phyloP scores from a whole-genome alignment of 2,113 vertebrate species.

The Pygoscelis antarcticus region DNA sequence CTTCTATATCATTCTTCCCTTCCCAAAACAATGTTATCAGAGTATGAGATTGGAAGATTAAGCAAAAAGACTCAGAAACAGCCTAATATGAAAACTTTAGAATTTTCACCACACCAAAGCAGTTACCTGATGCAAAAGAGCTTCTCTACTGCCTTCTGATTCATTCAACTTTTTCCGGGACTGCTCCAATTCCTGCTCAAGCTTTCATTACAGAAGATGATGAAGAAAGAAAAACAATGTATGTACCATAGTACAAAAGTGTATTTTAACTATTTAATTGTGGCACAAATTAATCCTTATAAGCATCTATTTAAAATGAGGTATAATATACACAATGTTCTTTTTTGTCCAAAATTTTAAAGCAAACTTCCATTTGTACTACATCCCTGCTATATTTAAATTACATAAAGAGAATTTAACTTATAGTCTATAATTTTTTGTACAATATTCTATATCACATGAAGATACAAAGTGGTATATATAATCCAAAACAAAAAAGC shows the following conservation, averaged over 20 bases:
- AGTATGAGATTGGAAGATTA: background rate
- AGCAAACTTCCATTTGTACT: background rate
- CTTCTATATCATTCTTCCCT: background rate
- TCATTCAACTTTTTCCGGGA: conserved; percentile 80
- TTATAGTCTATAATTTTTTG: background rate
- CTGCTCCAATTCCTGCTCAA: conserved; percentile 84
- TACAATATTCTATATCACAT: background rate
- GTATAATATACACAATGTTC: background rate
- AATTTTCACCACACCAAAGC: background rate
- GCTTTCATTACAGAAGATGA: conserved; percentile 61
- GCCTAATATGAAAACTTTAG: background rate
- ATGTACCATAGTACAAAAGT: background rate
- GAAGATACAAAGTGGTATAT: background rate
- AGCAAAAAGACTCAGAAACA: background rate
- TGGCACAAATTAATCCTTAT: background rate
- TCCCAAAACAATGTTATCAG: background rate
- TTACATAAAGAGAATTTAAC: background rate
- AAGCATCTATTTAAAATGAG: background rate
- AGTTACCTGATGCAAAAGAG: conserved; percentile 86
- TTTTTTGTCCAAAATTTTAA: background rate
- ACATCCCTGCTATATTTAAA: background rate
- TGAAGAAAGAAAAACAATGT: conserved; percentile 3
- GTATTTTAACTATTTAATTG: background rate
- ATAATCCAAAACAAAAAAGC: background rate
- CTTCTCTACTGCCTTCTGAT: conserved; percentile 84